Percentiles rank a stretch among this genome's conserved stretches.
These are phyloP conservation scores for Microctonus brassicae DNA, from an alignment of 2,888 invertebrate species.

Conservation along the genomic window DNA sequence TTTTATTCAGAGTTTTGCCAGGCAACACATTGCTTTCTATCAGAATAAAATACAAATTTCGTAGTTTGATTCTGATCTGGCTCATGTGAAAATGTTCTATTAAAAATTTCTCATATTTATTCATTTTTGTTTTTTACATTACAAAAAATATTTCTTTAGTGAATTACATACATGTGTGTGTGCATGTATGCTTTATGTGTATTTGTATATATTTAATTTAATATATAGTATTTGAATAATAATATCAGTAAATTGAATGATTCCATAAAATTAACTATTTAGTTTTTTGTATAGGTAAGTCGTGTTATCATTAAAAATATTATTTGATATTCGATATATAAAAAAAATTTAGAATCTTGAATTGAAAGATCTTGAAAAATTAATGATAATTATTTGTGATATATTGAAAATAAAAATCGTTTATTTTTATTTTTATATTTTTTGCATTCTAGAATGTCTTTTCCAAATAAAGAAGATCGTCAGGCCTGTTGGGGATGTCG, in stretches of 20 bases:
- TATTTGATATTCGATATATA: neutral
- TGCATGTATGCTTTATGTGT: neutral
- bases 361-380: too few species aligned
- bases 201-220: neutral
- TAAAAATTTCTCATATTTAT: neutral
- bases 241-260: conserved; percentile 16
- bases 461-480: conserved; percentile 84
- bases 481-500: conserved; percentile 87
- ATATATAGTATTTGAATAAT: neutral
- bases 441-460: conserved; percentile 75
- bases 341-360: neutral
- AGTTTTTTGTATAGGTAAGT: conserved; percentile 38
- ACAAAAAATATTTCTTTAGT: neutral
- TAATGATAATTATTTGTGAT: neutral
- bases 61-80: neutral
- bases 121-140: neutral
- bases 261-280: neutral
- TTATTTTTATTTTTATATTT: neutral
- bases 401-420: neutral
- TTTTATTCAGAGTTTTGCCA: conserved; percentile 39
- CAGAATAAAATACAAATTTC: conserved; percentile 6
- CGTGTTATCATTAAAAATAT: neutral
- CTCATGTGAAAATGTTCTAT: conserved; percentile 19
- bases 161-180: neutral
- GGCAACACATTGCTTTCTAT: conserved; percentile 28